Conservation (phyloP, 2,797 vertebrate genomes). For the Protosalanx chinensis region DNA sequence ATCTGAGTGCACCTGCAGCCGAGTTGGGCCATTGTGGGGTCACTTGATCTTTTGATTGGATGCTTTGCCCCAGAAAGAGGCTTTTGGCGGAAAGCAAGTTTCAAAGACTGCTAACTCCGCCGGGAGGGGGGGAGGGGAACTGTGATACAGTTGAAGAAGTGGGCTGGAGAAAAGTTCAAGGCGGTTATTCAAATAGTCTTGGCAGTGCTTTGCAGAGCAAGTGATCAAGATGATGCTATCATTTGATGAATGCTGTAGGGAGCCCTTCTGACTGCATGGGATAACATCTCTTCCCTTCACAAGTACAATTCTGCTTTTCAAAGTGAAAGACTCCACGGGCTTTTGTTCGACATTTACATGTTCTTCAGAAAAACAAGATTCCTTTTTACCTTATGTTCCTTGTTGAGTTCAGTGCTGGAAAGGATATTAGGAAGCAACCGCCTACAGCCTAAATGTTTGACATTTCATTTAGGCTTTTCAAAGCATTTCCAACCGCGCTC, state of each 20-base stretch:
- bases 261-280: too few species aligned
- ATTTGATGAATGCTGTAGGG: background rate
- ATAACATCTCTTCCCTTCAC: background rate
- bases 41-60: conserved; percentile 22
- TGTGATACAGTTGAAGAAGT: background rate
- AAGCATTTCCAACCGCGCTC: background rate
- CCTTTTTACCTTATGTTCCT: background rate
- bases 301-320: background rate
- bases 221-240: background rate
- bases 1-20: background rate
- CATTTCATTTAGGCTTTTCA: background rate
- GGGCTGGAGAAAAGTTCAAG: background rate
- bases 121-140: background rate
- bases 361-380: background rate
- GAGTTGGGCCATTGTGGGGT: background rate
- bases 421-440: background rate
- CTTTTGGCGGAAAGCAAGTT: background rate
- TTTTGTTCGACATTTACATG: background rate
- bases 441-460: background rate
- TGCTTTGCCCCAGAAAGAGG: background rate
- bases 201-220: background rate
- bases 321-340: background rate
- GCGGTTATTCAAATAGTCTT: background rate
- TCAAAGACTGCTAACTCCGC: background rate
- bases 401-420: background rate